A percentile compares a stretch with the other conserved stretches of the same genome.
These are phyloP conservation scores for Clamator glandarius DNA, from an alignment of 2,797 vertebrate species.

Conservation along the genomic window DNA sequence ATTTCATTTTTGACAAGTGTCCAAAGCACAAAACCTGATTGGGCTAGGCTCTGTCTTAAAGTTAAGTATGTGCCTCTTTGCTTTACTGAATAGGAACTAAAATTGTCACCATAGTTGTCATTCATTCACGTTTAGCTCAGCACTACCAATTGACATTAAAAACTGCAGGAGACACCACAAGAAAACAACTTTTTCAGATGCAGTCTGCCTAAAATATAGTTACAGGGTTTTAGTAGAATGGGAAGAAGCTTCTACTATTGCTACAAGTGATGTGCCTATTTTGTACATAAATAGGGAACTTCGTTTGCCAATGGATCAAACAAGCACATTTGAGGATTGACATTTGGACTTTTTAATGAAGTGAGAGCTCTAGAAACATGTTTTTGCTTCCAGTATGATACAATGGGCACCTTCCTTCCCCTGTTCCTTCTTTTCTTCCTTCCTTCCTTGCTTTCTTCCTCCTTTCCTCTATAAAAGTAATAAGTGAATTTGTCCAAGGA, in stretches of 20 bases:
- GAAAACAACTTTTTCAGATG: neutral
- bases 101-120: neutral
- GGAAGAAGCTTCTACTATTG: neutral
- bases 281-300: neutral
- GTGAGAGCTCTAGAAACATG: neutral
- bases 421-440: neutral
- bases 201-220: neutral
- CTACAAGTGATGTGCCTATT: neutral
- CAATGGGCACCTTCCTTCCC: neutral
- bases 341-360: neutral
- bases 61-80: neutral
- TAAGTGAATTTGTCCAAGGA: conserved; percentile 14
- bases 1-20: neutral
- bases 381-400: neutral
- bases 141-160: neutral
- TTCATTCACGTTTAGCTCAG: neutral
- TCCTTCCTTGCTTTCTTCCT: neutral
- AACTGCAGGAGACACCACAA: neutral
- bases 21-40: neutral
- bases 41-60: neutral
- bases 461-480: neutral
- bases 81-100: neutral
- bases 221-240: neutral
- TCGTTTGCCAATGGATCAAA: neutral
- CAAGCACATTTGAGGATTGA: neutral